These are phyloP conservation scores for Xestia sexstrigata DNA, from an alignment of 2,888 invertebrate genomes.

Conservation along the genomic window DNA sequence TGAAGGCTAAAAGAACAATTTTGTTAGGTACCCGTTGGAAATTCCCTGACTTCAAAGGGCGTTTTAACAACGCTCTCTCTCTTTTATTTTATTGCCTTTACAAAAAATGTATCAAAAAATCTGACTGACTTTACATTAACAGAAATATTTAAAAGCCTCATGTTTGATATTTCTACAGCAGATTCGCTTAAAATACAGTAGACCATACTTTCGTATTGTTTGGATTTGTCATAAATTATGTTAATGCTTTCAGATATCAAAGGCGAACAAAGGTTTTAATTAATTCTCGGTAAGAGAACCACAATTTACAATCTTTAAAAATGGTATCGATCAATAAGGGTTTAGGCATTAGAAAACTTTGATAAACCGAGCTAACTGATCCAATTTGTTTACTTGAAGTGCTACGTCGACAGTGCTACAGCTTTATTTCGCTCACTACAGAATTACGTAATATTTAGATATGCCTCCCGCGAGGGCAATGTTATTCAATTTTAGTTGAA, in stretches of 20 bases:
- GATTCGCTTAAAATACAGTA: not conserved
- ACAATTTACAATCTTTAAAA: conserved; percentile 15
- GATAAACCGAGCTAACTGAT: conserved; percentile 73
- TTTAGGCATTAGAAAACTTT: conserved; percentile 69
- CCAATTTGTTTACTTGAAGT: conserved; percentile 78
- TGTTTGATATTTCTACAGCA: conserved; percentile 34
- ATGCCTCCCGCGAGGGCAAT: conserved; percentile 48
- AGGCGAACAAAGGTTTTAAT: conserved; percentile 8
- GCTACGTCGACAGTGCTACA: conserved; percentile 71
- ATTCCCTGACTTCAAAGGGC: conserved; percentile 88
- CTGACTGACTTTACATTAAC: conserved; percentile 60
- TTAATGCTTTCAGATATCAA: conserved; percentile 22
- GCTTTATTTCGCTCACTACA: conserved; percentile 74
- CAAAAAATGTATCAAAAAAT: conserved; percentile 79
- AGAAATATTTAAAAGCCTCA: conserved; percentile 60
- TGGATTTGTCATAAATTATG: conserved; percentile 9
- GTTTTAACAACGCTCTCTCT: conserved; percentile 84
- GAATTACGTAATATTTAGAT: conserved; percentile 67
- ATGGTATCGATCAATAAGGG: conserved; percentile 46
- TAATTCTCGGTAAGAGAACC: not conserved
- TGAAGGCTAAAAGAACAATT: conserved; percentile 88
- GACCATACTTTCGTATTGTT: conserved; percentile 3
- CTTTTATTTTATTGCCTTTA: conserved; percentile 84
- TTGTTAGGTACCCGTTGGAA: conserved; percentile 87
- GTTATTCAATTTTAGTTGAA: conserved; percentile 58